Evolutionary conservation across 2,888 invertebrate species (phyloP), one percentile per base, ranked within the genome.

Genomic region (Hydrotaea diabolus): DNA sequence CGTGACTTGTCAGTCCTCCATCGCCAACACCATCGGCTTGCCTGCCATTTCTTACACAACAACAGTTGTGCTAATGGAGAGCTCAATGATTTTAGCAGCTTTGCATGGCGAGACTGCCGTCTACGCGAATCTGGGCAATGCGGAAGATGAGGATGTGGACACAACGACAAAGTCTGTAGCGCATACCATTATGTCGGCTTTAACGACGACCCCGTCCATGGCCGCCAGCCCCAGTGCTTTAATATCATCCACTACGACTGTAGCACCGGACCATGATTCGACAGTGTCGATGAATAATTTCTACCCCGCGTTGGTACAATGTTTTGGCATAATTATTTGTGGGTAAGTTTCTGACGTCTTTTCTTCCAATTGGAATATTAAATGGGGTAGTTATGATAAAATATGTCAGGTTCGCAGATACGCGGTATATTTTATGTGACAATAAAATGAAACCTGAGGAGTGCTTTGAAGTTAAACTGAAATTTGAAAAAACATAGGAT

Each of bases 231-330:
- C 1, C 11, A 23, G 4, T 15, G 23, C 15, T 2, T 0, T 23
- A 3, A 39, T 13, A 46, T 13, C 23, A 26, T 83, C 78, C n/a
- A 75, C 85, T 19, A 86, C 85, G 5, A 87, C 89, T 76, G 85
- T 76, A 64, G 82, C 80, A 31, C 90, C 89, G 26, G 89, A 91
- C 85, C 87, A 88, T 77, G 88, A 88, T 75, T 73, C 89, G 3
- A 75, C 57, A 7, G 91, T 92, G 53, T 92, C 93, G 36, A 94
- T 96, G 89, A 96, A 97, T 89, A 96, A 97, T 90, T 94, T 98
- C 43, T 97, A 97, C 93, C 97, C 98, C 83, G 98, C 98, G 11
- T 93, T 98, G 83, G 94, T 97, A 86, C 96, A 98, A 93, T 98
- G 98, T 91, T 98, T 98, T 93, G 96, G 96, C 59, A 96, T 98